A percentile compares a stretch with the other conserved stretches of the same genome.
Evolutionary conservation across 2,888 invertebrate genomes (phyloP).

Genomic region (Venusia cambrica): DNA sequence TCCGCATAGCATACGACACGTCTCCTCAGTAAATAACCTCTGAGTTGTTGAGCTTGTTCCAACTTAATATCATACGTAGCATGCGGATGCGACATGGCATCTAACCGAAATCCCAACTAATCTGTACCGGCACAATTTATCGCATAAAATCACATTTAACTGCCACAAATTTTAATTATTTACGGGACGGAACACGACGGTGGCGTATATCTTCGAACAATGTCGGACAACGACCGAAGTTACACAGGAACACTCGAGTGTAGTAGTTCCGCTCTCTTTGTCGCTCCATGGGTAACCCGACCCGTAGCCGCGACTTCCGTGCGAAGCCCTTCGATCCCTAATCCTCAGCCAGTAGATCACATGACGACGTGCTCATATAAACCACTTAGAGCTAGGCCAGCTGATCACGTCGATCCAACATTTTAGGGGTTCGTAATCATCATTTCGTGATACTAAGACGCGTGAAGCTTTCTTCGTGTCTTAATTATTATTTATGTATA

Average conservation of each 20-base stretch:
- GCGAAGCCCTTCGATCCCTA: constrained; percentile 69
- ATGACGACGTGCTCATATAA: constrained; percentile 32
- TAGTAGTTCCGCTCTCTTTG: constrained; percentile 69
- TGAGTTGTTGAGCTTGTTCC: constrained; percentile 65
- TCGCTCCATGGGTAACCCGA: constrained; percentile 60
- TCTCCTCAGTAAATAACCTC: constrained; percentile 55
- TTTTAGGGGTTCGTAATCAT: constrained; percentile 25
- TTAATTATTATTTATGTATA: constrained; percentile 80
- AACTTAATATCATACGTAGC: constrained; percentile 68
- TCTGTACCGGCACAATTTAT: constrained; percentile 28
- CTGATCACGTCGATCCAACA: constrained; percentile 18
- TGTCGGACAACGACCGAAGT: constrained; percentile 43
- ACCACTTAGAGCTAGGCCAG: constrained; percentile 30
- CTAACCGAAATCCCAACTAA: constrained; percentile 47
- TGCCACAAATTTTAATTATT: constrained; percentile 20
- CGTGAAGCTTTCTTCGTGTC: constrained; percentile 68
- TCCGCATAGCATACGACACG: constrained; percentile 49
- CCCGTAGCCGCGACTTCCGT: constrained; percentile 69
- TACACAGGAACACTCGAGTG: constrained; percentile 59
- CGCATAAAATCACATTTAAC: constrained; percentile 23
- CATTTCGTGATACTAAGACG: constrained; percentile 37
- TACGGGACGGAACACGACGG: constrained; percentile 11
- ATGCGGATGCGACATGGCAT: constrained; percentile 51
- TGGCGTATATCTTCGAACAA: constrained; percentile 30
- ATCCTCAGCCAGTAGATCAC: constrained; percentile 55